Evolutionary conservation across 2,797 vertebrate species (phyloP), one percentile per base, ranked within the genome.

Genomic region (Otolemur crassicaudatus): DNA sequence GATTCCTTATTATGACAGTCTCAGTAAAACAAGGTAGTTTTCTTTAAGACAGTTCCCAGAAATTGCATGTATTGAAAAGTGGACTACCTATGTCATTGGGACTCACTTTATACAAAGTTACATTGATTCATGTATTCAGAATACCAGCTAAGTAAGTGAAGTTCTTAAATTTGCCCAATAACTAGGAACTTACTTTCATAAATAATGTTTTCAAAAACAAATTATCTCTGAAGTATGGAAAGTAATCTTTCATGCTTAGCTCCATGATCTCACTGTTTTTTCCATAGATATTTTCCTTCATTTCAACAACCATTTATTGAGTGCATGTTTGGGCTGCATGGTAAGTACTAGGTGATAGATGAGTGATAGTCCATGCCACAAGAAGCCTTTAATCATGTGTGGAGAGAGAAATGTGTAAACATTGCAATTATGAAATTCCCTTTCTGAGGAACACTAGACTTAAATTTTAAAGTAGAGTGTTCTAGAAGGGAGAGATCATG

Each of bases 171-270:
- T 80, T 60, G 27, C 53, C 27, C 56, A 34, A 53, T 85, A 69
- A 67, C 37, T 31, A 79, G 16, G 10, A 40, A 69, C 37, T 46
- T 92, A 88, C 27, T 88, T 83, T 88, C 63, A 76, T 40, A 89
- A 86, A 65, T 31, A 31, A 49, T 95, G 31, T 93, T 79, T 88
- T 65, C n/a, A 85, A 40, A 80, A 72, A 85, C 70, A 95, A 34
- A 72, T 58, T 61, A 89, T 72, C 80, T 90, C 70, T 85, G 29
- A 90, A 84, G 34, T 72, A 34, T 43, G 67, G n/a, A 65, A 85
- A 58, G 67, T 72, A 80, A 53, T 70, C 65, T 85, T 72, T 63
- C 27, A 53, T 94, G 80, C 14, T 43, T 91, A 43, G 43, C 86
- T 63, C 63, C 65, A 56, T 40, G 53, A 85, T 85, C 31, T 63